These are phyloP conservation scores for Drosophila ercepeae DNA, from an alignment of 1,140 invertebrate species.

Conservation along the genomic window DNA sequence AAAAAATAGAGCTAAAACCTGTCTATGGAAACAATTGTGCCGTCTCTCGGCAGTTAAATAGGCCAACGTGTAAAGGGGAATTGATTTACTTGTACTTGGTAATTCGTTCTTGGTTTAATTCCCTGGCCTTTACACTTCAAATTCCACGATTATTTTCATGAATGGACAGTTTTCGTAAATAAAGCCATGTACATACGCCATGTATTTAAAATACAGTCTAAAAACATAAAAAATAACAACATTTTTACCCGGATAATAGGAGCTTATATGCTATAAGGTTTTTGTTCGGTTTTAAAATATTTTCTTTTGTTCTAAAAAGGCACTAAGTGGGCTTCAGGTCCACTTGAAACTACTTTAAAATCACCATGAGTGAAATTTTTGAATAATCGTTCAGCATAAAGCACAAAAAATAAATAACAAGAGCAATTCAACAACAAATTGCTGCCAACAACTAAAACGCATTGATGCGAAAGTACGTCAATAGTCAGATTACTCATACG, in stretches of 20 bases:
- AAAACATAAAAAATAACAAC: not conserved
- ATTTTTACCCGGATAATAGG: not conserved
- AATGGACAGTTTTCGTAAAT: too few relatives aligned
- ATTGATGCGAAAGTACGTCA: constrained; percentile 50
- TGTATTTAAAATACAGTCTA: not conserved
- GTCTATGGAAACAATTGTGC: constrained; percentile 62
- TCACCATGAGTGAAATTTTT: constrained; percentile 41
- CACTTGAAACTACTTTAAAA: constrained; percentile 58
- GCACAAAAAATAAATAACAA: constrained; percentile 17
- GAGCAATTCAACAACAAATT: constrained; percentile 41
- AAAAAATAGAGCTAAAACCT: constrained; percentile 17
- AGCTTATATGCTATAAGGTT: not conserved
- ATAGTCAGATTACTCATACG: constrained; percentile 66
- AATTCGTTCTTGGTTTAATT: too few relatives aligned
- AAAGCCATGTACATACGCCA: too few relatives aligned
- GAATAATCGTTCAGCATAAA: constrained; percentile 28
- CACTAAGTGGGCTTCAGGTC: constrained; percentile 33
- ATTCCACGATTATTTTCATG: too few relatives aligned
- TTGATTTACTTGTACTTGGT: not conserved
- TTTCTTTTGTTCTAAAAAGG: constrained; percentile 47
- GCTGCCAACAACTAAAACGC: constrained; percentile 57
- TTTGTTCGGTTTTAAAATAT: constrained; percentile 6
- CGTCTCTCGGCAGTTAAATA: constrained; percentile 14
- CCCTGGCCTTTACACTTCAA: too few relatives aligned
- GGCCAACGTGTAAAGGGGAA: not conserved